Evolutionary conservation across 2,113 vertebrate genomes (phyloP).

Genomic region (Cryptomyrus ogoouensis): DNA sequence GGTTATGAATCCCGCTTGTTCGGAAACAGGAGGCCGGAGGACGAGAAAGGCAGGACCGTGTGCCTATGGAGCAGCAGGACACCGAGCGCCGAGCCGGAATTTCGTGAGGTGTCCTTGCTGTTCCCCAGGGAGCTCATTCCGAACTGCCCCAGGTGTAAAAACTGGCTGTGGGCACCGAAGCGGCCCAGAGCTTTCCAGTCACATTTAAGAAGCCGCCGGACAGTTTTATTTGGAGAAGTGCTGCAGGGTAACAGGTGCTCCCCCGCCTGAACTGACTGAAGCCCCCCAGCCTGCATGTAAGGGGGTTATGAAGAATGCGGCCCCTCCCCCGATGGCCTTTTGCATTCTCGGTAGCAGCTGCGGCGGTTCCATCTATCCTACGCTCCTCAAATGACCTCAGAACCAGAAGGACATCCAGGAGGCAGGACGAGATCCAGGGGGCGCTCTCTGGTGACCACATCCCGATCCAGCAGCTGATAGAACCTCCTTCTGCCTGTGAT

Average conservation of each 20-base stretch:
- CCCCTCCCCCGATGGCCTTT: background rate
- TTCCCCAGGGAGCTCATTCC: background rate
- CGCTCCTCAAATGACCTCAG: conserved; percentile 49
- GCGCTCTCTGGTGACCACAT: conserved; percentile 58
- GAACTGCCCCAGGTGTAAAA: background rate
- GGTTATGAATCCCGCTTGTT: background rate
- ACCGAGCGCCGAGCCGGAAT: background rate
- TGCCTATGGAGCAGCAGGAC: background rate
- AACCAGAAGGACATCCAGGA: conserved; percentile 49
- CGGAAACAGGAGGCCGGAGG: background rate
- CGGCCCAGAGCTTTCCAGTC: background rate
- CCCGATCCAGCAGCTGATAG: conserved; percentile 64
- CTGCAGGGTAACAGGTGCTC: background rate
- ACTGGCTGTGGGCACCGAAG: background rate
- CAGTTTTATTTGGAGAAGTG: background rate
- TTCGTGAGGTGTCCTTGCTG: background rate
- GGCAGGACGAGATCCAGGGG: conserved; percentile 52
- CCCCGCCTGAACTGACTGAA: background rate
- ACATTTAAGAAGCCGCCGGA: background rate
- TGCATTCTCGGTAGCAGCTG: background rate
- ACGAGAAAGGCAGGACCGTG: background rate
- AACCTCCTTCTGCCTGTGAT: conserved; percentile 56
- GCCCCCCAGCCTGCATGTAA: background rate
- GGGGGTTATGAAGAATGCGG: background rate
- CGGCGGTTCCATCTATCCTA: conserved; percentile 49